Conservation (phyloP, 2,797 vertebrate genomes). For the Platyrinchus mystaceus region DNA sequence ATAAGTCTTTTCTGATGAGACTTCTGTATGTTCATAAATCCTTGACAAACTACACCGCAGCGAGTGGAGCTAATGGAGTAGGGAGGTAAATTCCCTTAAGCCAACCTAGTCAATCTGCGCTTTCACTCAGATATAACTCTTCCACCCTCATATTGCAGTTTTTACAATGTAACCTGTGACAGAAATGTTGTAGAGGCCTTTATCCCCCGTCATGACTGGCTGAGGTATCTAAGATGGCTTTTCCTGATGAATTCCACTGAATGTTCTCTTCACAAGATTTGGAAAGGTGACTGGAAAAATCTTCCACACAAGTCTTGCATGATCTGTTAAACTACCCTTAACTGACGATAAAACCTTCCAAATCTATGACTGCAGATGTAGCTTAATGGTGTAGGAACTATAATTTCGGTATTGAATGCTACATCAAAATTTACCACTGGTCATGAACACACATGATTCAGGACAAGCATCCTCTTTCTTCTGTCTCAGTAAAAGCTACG, state of each 20-base stretch:
- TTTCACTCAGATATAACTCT: neutral
- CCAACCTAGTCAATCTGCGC: neutral
- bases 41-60: neutral
- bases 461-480: neutral
- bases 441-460: rapidly evolving
- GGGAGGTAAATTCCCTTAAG: constrained; percentile 8
- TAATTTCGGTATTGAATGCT: neutral
- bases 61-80: neutral
- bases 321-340: neutral
- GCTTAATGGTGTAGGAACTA: neutral
- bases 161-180: neutral
- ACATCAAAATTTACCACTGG: neutral
- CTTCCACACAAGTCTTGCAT: neutral
- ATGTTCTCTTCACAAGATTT: neutral
- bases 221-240: neutral
- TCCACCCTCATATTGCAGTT: neutral
- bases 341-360: neutral
- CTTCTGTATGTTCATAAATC: constrained; percentile 22
- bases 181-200: neutral
- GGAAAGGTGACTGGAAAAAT: rapidly evolving
- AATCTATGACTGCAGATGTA: neutral
- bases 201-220: rapidly evolving
- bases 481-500: neutral
- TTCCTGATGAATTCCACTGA: neutral
- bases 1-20: constrained; percentile 8